A percentile compares a stretch with the other conserved stretches of the same genome.
These are phyloP conservation scores for Rhagoletis zephyria DNA, from an alignment of 1,140 invertebrate species.

Conservation along the genomic window DNA sequence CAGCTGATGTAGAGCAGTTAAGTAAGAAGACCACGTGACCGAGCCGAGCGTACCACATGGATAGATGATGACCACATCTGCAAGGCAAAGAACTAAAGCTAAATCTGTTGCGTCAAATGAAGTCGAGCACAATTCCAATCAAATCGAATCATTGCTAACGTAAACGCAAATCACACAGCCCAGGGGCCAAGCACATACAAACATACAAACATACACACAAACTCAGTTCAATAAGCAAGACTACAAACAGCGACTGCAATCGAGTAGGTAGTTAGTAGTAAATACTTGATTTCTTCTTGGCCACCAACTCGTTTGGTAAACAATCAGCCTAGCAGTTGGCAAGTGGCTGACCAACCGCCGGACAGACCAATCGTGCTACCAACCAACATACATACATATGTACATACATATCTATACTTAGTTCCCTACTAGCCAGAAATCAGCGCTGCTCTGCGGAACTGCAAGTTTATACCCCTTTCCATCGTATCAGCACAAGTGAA, in stretches of 20 bases:
- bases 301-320: conserved; percentile 37
- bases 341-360: neutral
- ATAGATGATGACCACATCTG: neutral
- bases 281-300: conserved; percentile 14
- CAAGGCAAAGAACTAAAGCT: neutral
- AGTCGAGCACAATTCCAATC: conserved; percentile 45
- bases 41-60: neutral
- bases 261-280: neutral
- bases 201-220: neutral
- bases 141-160: conserved; percentile 39
- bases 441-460: neutral
- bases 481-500: too few relatives aligned
- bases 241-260: neutral
- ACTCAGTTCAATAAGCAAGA: neutral
- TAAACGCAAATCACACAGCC: conserved; percentile 46
- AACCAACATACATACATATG: too few relatives aligned
- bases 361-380: too few relatives aligned
- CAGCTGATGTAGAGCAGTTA: neutral
- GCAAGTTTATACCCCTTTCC: too few relatives aligned
- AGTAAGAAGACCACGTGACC: neutral
- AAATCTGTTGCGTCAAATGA: conserved; percentile 12
- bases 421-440: neutral
- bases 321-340: conserved; percentile 1
- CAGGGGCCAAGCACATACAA: neutral
- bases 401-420: too few relatives aligned